phyloP scores from a whole-genome alignment of 2,888 invertebrate species.

The Philereme vetulata region DNA sequence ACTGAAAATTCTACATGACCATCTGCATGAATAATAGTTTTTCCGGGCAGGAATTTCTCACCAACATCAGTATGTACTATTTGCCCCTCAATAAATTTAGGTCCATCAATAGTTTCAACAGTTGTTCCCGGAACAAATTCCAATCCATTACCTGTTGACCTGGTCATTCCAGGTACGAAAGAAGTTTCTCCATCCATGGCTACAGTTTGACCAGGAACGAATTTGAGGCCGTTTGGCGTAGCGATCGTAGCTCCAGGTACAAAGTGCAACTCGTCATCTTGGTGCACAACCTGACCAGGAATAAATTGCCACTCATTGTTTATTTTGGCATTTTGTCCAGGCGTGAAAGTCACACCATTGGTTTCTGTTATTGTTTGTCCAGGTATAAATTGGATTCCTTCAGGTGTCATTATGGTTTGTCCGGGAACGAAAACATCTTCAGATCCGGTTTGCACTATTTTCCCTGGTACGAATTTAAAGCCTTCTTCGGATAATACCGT shows the following conservation, averaged over 20 bases:
- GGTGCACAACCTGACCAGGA: slow-evolving; percentile 85
- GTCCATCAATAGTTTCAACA: slow-evolving; percentile 85
- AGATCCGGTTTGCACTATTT: slow-evolving; percentile 73
- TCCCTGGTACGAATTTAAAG: slow-evolving; percentile 85
- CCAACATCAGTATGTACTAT: slow-evolving; percentile 84
- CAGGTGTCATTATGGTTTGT: slow-evolving; percentile 84
- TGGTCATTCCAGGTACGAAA: slow-evolving; percentile 85
- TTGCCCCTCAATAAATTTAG: slow-evolving; percentile 87
- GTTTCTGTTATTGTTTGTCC: slow-evolving; percentile 85
- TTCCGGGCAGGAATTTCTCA: slow-evolving; percentile 86
- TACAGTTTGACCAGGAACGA: slow-evolving; percentile 86
- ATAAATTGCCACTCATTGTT: slow-evolving; percentile 85
- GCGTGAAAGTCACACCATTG: slow-evolving; percentile 82
- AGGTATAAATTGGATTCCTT: slow-evolving; percentile 85
- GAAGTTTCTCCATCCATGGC: slow-evolving; percentile 76
- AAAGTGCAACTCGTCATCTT: slow-evolving; percentile 82
- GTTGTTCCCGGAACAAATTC: slow-evolving; percentile 86
- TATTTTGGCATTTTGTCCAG: slow-evolving; percentile 85
- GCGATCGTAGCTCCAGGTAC: slow-evolving; percentile 86
- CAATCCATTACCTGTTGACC: slow-evolving; percentile 68
- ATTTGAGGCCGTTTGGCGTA: slow-evolving; percentile 85
- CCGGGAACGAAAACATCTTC: slow-evolving; percentile 85
- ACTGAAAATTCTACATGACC: slow-evolving; percentile 84
- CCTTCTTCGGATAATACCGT: slow-evolving; percentile 85
- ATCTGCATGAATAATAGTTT: slow-evolving; percentile 74